Conservation (phyloP, 2,797 vertebrate species). For the Atherinosoma microstoma region DNA sequence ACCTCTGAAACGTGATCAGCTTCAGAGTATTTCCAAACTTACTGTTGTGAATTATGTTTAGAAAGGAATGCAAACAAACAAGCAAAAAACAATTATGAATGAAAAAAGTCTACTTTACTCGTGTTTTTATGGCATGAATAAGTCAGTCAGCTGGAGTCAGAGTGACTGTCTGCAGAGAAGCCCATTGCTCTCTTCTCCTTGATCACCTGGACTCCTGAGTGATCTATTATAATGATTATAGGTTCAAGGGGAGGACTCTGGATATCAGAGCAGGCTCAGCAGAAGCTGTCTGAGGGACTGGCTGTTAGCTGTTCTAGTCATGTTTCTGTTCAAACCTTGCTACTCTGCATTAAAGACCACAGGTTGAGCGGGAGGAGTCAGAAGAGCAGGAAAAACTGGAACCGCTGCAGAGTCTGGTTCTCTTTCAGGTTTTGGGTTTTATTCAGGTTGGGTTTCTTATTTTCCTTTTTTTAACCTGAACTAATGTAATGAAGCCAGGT, state of each 20-base stretch:
- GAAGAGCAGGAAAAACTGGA: slow-evolving; percentile 7
- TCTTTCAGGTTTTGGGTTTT: slow-evolving; percentile 2
- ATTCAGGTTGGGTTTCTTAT: not conserved
- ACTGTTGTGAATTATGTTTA: not conserved
- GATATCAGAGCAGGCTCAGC: not conserved
- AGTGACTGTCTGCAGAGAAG: not conserved
- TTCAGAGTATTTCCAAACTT: not conserved
- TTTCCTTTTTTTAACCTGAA: not conserved
- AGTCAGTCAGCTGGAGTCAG: not conserved
- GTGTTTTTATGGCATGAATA: not conserved
- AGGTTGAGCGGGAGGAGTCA: slow-evolving; percentile 2
- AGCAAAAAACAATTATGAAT: not conserved
- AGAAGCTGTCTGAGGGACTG: too few relatives aligned
- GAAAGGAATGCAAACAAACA: not conserved
- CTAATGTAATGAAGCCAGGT: not conserved
- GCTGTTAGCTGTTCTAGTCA: not conserved
- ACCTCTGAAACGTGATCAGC: not conserved
- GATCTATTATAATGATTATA: not conserved
- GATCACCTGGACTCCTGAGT: not conserved
- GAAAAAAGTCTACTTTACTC: too few relatives aligned
- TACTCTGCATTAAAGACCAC: not conserved
- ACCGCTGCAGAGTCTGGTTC: slow-evolving; percentile 3
- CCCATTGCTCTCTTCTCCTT: not conserved
- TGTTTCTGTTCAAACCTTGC: not conserved
- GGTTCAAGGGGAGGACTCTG: not conserved